Evolutionary conservation across 2,797 vertebrate genomes (phyloP).

Genomic region (Tinamus major): DNA sequence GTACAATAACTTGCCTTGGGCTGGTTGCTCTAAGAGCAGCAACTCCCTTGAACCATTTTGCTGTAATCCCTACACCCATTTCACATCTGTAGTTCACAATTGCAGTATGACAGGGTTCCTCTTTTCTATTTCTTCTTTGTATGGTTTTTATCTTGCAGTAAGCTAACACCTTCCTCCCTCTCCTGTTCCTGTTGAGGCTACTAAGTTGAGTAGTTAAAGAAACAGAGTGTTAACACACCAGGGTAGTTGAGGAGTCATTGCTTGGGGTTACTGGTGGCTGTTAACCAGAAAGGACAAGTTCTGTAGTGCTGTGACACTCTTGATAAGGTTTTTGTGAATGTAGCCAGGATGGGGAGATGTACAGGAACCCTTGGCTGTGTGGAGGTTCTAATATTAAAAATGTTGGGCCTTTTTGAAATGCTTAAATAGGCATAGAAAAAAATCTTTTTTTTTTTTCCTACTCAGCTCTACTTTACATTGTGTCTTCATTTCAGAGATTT

Average conservation of each 20-base stretch:
- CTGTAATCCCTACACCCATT: not conserved
- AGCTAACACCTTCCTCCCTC: not conserved
- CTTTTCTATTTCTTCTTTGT: not conserved
- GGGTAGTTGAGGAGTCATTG: not conserved
- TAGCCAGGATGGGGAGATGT: not conserved
- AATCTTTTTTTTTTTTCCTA: not conserved
- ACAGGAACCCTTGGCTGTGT: not conserved
- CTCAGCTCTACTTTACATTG: not conserved
- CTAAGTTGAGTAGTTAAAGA: not conserved
- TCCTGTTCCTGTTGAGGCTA: not conserved
- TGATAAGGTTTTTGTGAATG: not conserved
- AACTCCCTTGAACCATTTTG: not conserved
- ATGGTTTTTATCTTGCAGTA: constrained; percentile 1
- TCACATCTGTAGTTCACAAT: constrained; percentile 34
- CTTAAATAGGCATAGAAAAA: not conserved
- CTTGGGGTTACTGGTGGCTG: not conserved
- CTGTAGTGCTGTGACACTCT: not conserved
- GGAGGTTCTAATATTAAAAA: not conserved
- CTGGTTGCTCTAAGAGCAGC: not conserved
- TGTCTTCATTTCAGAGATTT: not conserved
- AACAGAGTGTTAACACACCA: not conserved
- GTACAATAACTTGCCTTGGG: not conserved
- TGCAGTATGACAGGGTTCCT: not conserved
- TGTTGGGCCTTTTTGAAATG: not conserved
- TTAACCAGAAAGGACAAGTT: not conserved